phyloP scores from a whole-genome alignment of 2,888 invertebrate genomes.

The Microplitis deprimator region DNA sequence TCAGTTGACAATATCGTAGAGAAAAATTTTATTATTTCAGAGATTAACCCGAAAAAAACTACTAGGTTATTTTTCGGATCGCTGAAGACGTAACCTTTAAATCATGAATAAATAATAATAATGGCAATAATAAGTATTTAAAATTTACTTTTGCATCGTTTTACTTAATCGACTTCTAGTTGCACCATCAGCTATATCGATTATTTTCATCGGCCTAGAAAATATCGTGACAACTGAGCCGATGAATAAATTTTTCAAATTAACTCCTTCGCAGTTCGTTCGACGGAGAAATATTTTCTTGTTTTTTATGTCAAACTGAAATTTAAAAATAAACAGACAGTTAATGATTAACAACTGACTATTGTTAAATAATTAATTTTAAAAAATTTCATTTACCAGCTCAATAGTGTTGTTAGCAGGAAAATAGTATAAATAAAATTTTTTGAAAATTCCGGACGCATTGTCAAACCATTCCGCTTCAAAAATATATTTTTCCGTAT shows the following conservation, averaged over 20 bases:
- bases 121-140: neutral
- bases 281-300: conserved; percentile 79
- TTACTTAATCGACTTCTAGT: conserved; percentile 78
- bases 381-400: conserved; percentile 75
- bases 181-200: conserved; percentile 80
- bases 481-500: conserved; percentile 73
- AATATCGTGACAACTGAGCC: conserved; percentile 82
- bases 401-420: conserved; percentile 85
- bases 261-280: conserved; percentile 79
- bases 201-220: conserved; percentile 81
- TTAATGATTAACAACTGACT: neutral
- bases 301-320: conserved; percentile 77
- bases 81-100: too few relatives aligned
- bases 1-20: too few relatives aligned
- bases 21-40: too few relatives aligned
- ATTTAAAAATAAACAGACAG: conserved; percentile 33
- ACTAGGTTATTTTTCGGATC: too few relatives aligned
- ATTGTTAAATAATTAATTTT: conserved; percentile 17
- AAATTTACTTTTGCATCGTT: conserved; percentile 78
- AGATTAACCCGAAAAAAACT: too few relatives aligned
- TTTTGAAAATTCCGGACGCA: conserved; percentile 81
- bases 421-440: conserved; percentile 84
- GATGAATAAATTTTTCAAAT: conserved; percentile 80
- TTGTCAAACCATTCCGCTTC: conserved; percentile 91
- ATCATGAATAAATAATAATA: too few relatives aligned